These are phyloP conservation scores for Strix occidentalis DNA, from an alignment of 2,797 vertebrate genomes.

Conservation along the genomic window DNA sequence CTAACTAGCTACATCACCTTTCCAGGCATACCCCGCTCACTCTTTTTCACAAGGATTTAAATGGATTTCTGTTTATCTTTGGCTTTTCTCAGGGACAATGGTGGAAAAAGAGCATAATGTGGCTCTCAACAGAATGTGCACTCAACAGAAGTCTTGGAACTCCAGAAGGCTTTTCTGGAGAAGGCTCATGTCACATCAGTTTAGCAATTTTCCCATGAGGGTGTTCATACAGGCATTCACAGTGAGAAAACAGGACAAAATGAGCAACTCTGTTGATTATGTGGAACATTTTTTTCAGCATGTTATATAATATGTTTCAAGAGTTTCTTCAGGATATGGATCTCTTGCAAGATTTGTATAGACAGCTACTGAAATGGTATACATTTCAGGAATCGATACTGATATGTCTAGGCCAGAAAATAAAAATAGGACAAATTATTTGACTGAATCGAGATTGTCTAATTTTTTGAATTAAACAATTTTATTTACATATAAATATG, in stretches of 20 bases:
- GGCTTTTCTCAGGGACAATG: background rate
- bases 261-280: background rate
- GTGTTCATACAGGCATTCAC: background rate
- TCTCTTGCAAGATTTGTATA: conserved; percentile 53
- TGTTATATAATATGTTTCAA: conserved; percentile 33
- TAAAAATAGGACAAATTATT: background rate
- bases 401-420: background rate
- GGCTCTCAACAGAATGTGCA: background rate
- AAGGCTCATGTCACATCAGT: background rate
- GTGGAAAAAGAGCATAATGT: background rate
- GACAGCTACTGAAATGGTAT: background rate
- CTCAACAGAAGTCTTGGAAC: background rate
- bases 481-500: background rate
- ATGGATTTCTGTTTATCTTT: background rate
- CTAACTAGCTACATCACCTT: background rate
- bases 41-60: background rate
- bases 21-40: fast-evolving
- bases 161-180: background rate
- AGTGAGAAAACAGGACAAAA: background rate
- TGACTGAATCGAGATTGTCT: background rate
- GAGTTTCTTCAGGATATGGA: conserved; percentile 13
- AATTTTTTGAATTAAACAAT: background rate
- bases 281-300: background rate
- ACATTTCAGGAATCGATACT: conserved; percentile 44
- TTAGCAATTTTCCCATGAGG: background rate